Conservation (phyloP, 2,797 vertebrate species). For the Sciaenops ocellatus region DNA sequence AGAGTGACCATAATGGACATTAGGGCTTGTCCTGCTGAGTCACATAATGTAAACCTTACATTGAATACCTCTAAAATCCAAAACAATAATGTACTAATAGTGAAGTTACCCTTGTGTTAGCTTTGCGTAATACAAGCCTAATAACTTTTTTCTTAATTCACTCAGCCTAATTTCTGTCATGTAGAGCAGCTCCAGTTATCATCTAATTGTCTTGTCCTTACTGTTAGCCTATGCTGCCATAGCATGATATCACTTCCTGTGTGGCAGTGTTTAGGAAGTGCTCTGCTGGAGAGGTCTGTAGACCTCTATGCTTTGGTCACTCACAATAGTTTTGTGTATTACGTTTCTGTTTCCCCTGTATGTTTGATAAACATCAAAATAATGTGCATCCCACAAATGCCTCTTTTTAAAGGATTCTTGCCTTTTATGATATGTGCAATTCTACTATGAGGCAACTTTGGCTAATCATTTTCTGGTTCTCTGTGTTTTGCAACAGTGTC, state of each 20-base stretch:
- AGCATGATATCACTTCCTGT: conserved; percentile 73
- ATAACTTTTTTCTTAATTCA: conserved; percentile 16
- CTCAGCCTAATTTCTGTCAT: conserved; percentile 69
- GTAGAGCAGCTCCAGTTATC: conserved; percentile 71
- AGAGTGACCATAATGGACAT: conserved; percentile 13
- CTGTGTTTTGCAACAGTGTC: conserved; percentile 26
- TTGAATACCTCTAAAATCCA: conserved; percentile 44
- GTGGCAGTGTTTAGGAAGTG: conserved; percentile 39
- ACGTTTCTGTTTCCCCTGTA: conserved; percentile 43
- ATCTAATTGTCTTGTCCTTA: conserved; percentile 41
- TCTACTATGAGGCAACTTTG: conserved; percentile 52
- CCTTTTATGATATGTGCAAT: conserved; percentile 58
- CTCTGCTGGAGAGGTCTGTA: conserved; percentile 35
- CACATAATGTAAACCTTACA: conserved; percentile 48
- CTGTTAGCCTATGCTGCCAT: conserved; percentile 38
- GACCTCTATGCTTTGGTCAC: conserved; percentile 45
- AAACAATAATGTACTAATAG: background rate
- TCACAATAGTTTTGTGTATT: conserved; percentile 41
- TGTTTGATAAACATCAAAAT: conserved; percentile 70
- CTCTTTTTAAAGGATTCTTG: conserved; percentile 66
- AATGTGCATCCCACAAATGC: conserved; percentile 49
- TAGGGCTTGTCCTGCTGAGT: conserved; percentile 11
- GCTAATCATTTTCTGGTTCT: conserved; percentile 41
- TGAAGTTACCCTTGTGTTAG: conserved; percentile 10
- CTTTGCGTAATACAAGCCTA: background rate